Conservation (phyloP, 2,797 vertebrate genomes). For the Crenichthys baileyi region DNA sequence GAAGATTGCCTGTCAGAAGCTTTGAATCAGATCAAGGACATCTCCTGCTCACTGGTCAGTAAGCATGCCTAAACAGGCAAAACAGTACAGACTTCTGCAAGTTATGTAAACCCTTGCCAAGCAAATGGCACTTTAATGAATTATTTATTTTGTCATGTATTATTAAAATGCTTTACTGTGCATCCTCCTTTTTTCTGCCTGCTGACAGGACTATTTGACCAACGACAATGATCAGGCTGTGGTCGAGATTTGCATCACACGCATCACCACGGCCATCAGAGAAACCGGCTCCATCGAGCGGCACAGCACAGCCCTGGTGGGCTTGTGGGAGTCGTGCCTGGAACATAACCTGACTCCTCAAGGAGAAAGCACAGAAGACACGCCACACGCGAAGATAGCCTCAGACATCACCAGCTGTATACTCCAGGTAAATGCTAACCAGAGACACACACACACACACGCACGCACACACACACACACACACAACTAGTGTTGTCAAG, state of each 20-base stretch:
- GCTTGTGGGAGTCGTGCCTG: constrained; percentile 94
- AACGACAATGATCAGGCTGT: constrained; percentile 97
- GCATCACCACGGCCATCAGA: constrained; percentile 93
- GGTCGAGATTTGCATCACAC: constrained; percentile 95
- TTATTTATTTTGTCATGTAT: constrained; percentile 46
- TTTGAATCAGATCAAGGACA: constrained; percentile 92
- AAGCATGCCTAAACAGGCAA: not conserved
- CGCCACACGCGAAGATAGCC: constrained; percentile 94
- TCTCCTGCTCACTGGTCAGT: constrained; percentile 92
- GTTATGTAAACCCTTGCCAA: not conserved
- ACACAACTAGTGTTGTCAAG: not conserved
- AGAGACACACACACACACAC: constrained; percentile 10
- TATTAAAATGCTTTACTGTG: constrained; percentile 18
- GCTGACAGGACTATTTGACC: constrained; percentile 90
- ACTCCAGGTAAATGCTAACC: constrained; percentile 84
- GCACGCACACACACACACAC: not conserved
- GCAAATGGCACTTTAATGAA: constrained; percentile 25
- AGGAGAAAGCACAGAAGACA: constrained; percentile 87
- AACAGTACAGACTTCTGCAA: not conserved
- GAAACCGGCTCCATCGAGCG: constrained; percentile 90
- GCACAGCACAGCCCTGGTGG: constrained; percentile 89
- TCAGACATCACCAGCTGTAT: constrained; percentile 98
- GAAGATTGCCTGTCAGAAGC: constrained; percentile 92
- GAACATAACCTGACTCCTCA: constrained; percentile 89
- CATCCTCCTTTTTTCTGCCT: constrained; percentile 34